These are phyloP conservation scores for Chaetorhynchus papuensis DNA, from an alignment of 2,113 vertebrate genomes.

Conservation along the genomic window DNA sequence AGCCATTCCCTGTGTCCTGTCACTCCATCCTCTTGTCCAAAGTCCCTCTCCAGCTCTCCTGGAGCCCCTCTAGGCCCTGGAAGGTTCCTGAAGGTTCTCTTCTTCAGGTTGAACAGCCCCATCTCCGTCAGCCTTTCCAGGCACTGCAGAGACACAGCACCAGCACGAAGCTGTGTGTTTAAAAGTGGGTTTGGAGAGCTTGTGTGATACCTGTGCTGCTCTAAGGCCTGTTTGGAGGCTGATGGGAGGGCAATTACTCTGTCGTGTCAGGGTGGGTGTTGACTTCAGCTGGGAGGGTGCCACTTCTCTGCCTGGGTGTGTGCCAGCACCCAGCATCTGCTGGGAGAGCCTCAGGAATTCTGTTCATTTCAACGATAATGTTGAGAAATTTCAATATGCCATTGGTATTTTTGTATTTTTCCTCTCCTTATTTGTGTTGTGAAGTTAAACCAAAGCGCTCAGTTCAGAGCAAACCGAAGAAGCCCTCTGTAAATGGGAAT, in stretches of 20 bases:
- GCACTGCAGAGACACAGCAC: accelerated
- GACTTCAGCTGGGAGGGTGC: neutral
- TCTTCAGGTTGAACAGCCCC: neutral
- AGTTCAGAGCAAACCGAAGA: neutral
- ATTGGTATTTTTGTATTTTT: neutral
- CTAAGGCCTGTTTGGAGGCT: neutral
- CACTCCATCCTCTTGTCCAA: neutral
- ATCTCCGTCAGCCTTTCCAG: neutral
- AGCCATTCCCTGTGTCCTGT: no score
- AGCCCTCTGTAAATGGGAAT: accelerated
- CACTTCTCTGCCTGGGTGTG: accelerated
- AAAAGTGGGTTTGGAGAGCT: neutral
- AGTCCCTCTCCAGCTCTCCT: neutral
- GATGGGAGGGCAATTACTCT: neutral
- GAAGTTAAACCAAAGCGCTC: conserved; percentile 20
- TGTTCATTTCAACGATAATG: conserved; percentile 3
- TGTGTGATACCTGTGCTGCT: neutral
- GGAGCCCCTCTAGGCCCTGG: neutral
- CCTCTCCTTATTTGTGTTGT: neutral
- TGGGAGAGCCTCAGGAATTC: neutral
- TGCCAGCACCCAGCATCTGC: neutral
- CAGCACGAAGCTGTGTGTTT: accelerated
- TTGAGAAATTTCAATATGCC: conserved; percentile 41
- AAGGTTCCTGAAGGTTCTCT: neutral
- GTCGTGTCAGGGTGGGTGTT: accelerated